A percentile compares a stretch with the other conserved stretches of the same genome.
Evolutionary conservation across 2,888 invertebrate genomes (phyloP).

Genomic region (Abrostola tripartita): DNA sequence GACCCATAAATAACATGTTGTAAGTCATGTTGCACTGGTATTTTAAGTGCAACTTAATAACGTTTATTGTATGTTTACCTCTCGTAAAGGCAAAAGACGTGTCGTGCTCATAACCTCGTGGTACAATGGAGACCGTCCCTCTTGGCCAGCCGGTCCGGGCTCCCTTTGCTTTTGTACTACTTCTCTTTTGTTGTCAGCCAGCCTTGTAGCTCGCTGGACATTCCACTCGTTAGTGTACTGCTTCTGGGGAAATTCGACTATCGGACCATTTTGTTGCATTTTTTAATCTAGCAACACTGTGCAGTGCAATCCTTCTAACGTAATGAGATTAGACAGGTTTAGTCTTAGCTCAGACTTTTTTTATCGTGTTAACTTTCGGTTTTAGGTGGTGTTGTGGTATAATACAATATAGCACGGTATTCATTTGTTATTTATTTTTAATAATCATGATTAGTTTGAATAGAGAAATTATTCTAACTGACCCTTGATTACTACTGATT

Average conservation of each 20-base stretch:
- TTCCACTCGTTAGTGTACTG: constrained; percentile 49
- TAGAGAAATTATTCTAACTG: too few relatives aligned
- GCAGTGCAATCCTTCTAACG: constrained; percentile 5
- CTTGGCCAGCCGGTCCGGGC: constrained; percentile 30
- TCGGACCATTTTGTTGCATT: constrained; percentile 8
- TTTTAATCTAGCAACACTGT: background rate
- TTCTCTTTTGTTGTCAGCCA: constrained; percentile 55
- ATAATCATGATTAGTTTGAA: too few relatives aligned
- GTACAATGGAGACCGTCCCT: constrained; percentile 25
- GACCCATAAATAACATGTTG: too few relatives aligned
- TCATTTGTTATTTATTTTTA: background rate
- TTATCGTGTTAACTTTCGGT: background rate
- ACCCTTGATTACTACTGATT: too few relatives aligned
- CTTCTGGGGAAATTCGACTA: constrained; percentile 34
- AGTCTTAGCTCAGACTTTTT: background rate
- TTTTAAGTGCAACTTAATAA: too few relatives aligned
- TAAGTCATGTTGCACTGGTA: too few relatives aligned
- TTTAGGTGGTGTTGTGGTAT: background rate
- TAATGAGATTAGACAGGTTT: background rate
- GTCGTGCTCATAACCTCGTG: constrained; percentile 8
- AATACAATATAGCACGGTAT: too few relatives aligned
- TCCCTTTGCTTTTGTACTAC: constrained; percentile 57
- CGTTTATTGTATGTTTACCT: too few relatives aligned
- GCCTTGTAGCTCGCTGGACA: constrained; percentile 53
- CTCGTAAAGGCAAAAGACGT: background rate